Conservation (phyloP, 1,140 invertebrate genomes). For the Magallana gigas region DNA sequence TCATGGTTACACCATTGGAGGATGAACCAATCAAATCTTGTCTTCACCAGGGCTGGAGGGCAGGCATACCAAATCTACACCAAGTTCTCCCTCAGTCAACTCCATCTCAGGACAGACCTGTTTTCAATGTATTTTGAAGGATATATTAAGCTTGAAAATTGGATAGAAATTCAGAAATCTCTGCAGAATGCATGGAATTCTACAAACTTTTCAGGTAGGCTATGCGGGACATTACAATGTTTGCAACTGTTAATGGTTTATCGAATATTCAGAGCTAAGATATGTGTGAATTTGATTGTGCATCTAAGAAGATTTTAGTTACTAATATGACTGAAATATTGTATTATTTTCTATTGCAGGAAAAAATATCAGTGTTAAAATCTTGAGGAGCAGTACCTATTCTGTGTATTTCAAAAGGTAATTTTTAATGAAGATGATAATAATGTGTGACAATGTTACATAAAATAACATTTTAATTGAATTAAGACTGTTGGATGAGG, state of each 20-base stretch:
- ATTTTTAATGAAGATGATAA: neutral
- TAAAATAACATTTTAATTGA: too few species aligned
- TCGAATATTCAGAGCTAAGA: too few species aligned
- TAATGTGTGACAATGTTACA: too few species aligned
- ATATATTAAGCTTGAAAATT: neutral
- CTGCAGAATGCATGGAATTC: conserved; percentile 17
- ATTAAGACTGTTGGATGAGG: too few species aligned
- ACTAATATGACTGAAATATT: too few species aligned
- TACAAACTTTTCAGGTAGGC: neutral
- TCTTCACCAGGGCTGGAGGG: conserved; percentile 15
- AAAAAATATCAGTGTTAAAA: neutral
- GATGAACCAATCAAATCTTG: conserved; percentile 1
- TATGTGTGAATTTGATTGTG: too few species aligned
- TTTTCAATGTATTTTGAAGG: conserved; percentile 21
- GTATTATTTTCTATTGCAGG: neutral
- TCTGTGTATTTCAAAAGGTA: conserved; percentile 16
- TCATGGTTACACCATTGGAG: conserved; percentile 23
- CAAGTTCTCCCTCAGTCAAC: neutral
- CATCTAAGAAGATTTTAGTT: too few species aligned
- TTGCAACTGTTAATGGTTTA: too few species aligned
- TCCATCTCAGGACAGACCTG: neutral
- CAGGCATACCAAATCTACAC: conserved; percentile 20
- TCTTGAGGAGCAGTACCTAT: neutral
- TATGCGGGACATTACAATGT: neutral
- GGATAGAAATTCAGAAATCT: neutral